Percentiles rank a stretch among this genome's conserved stretches.
Conservation (phyloP, 2,113 vertebrate genomes). For the Lycocorax pyrrhopterus region DNA sequence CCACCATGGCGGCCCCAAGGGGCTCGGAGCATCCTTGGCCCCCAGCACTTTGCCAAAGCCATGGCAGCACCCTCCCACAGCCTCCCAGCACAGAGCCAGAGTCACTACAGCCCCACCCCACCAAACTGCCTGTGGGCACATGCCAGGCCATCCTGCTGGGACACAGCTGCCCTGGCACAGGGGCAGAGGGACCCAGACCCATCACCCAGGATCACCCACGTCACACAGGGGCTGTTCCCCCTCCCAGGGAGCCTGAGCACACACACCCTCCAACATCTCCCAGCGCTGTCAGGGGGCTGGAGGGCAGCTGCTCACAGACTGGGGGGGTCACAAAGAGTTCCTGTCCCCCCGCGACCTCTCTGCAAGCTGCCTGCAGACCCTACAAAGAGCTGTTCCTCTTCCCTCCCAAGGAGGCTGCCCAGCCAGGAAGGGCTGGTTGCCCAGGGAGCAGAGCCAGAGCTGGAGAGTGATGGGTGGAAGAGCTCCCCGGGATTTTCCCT, state of each 20-base stretch:
- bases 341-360: not conserved
- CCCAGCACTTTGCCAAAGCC: not conserved
- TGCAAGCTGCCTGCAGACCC: not conserved
- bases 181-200: not conserved
- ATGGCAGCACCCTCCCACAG: not conserved
- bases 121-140: not conserved
- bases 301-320: rapidly evolving
- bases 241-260: not conserved
- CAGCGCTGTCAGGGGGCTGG: not conserved
- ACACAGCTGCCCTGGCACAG: not conserved
- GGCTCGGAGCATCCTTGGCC: not conserved
- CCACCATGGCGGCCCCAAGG: not conserved
- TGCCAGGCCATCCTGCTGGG: not conserved
- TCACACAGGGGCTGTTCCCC: not conserved
- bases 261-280: not conserved
- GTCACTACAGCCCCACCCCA: rapidly evolving
- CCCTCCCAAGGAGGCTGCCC: not conserved
- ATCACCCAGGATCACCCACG: not conserved
- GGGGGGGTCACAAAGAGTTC: not conserved
- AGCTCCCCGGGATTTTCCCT: not conserved
- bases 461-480: not conserved
- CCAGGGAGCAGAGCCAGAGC: not conserved
- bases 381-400: not conserved
- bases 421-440: not conserved
- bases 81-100: not conserved